Evolutionary conservation across 2,888 invertebrate genomes (phyloP), one percentile per base, ranked within the genome.

Genomic region (Macrophya annulata): DNA sequence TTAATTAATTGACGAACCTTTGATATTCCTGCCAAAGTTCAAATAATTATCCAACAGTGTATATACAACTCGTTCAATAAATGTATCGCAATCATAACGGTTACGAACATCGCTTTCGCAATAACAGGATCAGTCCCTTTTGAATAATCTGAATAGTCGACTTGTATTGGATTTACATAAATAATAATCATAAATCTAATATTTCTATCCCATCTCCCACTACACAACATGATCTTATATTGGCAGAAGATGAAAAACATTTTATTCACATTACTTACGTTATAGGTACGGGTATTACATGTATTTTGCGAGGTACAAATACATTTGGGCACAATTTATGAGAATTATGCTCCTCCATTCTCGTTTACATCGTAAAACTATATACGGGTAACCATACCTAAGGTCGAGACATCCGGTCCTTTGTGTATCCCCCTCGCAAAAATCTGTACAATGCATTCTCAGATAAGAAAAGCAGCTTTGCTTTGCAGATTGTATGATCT

Each of bases 381-480:
- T 68, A 37, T 68, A 68, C 68, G 25, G 68, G 6, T 37, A 37
- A 37, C 17, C 31, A 37, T 37, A 37, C 12, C 68, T 68, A 17
- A 17, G 31, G 31, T 31, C 37, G 37, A 68, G 31, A 68, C 37
- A 25, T 68, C 68, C 68, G 15, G 68, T 25, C 37, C 68, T 68
- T 68, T 37, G 37, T 68, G 37, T 37, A 37, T 37, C 68, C 68
- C 37, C 68, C 68, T 68, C 17, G 68, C 37, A 31, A 37, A 17
- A 68, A 68, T 68, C 68, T 68, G 31, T 17, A 68, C 15, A 37
- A 68, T 68, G 37, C 68, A 37, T 68, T 68, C 68, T 62, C 15
- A 68, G 68, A 68, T 25, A 68, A 37, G 68, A 68, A 37, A 37
- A 15, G 68, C 68, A 15, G 68, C 15, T 68, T 68, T 68, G 17